A percentile compares a stretch with the other conserved stretches of the same genome.
Evolutionary conservation across 2,888 invertebrate species (phyloP).

Genomic region (Monochamus alternatus): DNA sequence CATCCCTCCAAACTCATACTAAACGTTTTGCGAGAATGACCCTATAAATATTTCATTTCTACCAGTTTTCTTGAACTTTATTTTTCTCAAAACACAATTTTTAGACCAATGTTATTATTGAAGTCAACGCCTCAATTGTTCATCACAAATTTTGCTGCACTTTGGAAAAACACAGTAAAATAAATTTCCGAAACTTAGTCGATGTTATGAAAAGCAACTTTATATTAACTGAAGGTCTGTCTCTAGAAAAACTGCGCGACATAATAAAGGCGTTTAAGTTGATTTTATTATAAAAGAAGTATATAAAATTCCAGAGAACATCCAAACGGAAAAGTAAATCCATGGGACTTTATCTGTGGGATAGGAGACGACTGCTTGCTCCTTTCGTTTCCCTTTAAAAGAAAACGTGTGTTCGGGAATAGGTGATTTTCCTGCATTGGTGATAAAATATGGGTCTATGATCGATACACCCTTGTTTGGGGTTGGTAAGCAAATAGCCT

Average conservation of each 20-base stretch:
- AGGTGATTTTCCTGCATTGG: conserved; percentile 52
- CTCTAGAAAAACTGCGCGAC: not conserved
- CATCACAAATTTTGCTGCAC: no score
- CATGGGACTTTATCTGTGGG: not conserved
- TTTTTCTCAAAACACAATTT: no score
- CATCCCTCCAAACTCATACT: no score
- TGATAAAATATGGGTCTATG: conserved; percentile 52
- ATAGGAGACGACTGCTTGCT: not conserved
- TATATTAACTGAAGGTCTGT: no score
- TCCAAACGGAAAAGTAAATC: not conserved
- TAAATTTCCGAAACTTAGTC: no score
- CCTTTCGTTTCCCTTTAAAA: conserved; percentile 11
- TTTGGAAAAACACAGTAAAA: no score
- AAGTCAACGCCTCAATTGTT: no score
- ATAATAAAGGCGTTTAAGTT: not conserved
- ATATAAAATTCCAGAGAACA: not conserved
- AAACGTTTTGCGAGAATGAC: no score
- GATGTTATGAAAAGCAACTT: no score
- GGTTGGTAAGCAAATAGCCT: conserved; percentile 62
- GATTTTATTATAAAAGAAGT: not conserved
- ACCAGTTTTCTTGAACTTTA: no score
- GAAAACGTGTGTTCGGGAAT: conserved; percentile 48
- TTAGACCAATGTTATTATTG: no score
- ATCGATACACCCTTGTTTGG: conserved; percentile 61
- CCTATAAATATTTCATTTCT: no score